These are phyloP conservation scores for Troilus luridus DNA, from an alignment of 2,888 invertebrate genomes.

Conservation along the genomic window DNA sequence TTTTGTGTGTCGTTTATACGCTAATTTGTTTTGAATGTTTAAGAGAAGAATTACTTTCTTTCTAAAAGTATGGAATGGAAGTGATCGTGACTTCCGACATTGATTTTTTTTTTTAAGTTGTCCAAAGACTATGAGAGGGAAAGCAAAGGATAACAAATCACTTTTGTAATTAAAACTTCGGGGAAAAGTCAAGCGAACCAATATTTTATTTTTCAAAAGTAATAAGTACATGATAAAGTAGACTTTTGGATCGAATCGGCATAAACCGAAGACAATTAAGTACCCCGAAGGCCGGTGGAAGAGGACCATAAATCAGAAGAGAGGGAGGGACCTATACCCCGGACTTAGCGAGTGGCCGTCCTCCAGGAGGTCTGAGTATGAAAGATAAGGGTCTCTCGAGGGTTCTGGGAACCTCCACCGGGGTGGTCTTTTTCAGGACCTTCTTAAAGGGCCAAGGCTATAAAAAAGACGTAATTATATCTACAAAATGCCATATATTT, in stretches of 20 bases:
- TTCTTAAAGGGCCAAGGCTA: not conserved
- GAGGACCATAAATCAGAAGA: conserved; percentile 4
- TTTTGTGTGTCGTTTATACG: no score
- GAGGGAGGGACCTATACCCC: not conserved
- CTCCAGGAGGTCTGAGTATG: not conserved
- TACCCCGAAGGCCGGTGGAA: not conserved
- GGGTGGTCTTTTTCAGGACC: not conserved
- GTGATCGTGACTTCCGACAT: no score
- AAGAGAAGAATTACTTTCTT: no score
- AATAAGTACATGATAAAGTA: not conserved
- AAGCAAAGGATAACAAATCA: no score
- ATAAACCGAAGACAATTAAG: not conserved
- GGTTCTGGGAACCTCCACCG: not conserved
- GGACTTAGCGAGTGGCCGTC: not conserved
- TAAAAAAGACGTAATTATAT: not conserved
- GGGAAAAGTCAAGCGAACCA: not conserved
- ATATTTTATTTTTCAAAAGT: not conserved
- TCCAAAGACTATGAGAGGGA: no score
- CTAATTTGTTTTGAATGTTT: no score
- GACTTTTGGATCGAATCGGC: not conserved
- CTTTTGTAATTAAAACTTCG: no score
- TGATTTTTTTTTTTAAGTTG: no score
- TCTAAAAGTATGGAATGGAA: no score
- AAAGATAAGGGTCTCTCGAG: conserved; percentile 11
- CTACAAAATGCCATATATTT: not conserved